Base-by-base conservation (phyloP, 2,888 invertebrate genomes). In the Rotaria sp. region DNA sequence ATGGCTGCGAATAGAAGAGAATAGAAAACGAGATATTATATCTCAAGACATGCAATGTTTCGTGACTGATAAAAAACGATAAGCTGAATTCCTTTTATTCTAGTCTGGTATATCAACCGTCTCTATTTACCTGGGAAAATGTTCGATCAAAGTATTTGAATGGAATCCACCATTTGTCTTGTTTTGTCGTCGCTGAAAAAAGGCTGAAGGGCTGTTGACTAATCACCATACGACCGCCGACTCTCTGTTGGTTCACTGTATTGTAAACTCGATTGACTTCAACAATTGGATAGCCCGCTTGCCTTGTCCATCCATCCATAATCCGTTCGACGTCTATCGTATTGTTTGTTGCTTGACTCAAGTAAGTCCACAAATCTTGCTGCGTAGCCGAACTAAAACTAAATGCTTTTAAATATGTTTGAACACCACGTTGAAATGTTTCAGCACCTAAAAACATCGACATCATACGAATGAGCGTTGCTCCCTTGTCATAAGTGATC, bases 401-500 rank as follows among this genome's bases (percentile, higher is more conserved):
- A 13, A 45, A 45, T 15, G 8, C 5, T 80, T 80, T 80, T 2
- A 80, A n/a, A 80, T 80, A 80, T 2, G 2, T 45, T 80, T 15
- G 80, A 45, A 80, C 21, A 55, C 87, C 87, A 26, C 41, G 41
- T n/a, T 74, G 85, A 67, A 87, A 85, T 87, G 93, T 93, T 90
- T 94, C 94, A 91, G 96, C 96, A 26, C 97, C 97, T 89, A 98
- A 95, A 90, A 95, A 97, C 89, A 94, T 94, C 90, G 96, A 95
- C 88, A 97, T 92, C 97, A 97, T 97, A 88, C 97, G 93, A 88
- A 97, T 96, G 15, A 97, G 94, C 85, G 95, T 96, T 3, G 96
- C 96, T 8, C 96, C 97, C 91, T 98, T 98, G 90, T 95, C 94
- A 92, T 97, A 98, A 55, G 97, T 96, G 89, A 98, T 97, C 89